Evolutionary conservation across 23 tunicate species (phyloP).

Genomic region (Pegea sp.): DNA sequence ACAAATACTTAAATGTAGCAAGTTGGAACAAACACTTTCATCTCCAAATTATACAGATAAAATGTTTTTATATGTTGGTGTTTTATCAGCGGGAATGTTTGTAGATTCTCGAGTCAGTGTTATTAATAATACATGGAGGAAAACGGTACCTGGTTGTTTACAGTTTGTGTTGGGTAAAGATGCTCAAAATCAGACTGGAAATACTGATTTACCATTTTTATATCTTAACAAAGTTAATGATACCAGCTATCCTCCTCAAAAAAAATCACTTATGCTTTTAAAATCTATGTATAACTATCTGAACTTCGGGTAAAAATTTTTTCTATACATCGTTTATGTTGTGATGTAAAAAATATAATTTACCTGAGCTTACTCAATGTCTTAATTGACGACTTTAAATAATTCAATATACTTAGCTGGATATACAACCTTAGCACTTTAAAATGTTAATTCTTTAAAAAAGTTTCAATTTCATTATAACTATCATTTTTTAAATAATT

Average conservation of each 20-base stretch:
- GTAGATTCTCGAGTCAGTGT: constrained; percentile 49
- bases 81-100: constrained; percentile 63
- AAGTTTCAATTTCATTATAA: too few relatives aligned
- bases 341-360: too few relatives aligned
- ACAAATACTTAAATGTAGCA: too few relatives aligned
- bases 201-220: constrained; percentile 21
- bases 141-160: constrained; percentile 38
- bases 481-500: too few relatives aligned
- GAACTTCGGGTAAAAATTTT: constrained; percentile 33
- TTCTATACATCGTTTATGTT: neutral
- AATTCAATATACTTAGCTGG: too few relatives aligned
- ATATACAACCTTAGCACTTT: too few relatives aligned
- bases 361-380: too few relatives aligned
- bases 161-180: constrained; percentile 74
- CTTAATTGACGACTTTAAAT: too few relatives aligned
- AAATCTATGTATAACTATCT: constrained; percentile 70
- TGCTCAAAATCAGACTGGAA: constrained; percentile 11
- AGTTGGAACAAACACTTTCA: too few relatives aligned
- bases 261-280: constrained; percentile 72
- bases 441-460: too few relatives aligned
- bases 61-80: constrained; percentile 75
- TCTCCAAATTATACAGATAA: too few relatives aligned
- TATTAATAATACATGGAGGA: constrained; percentile 51
- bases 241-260: constrained; percentile 87
- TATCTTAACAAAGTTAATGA: constrained; percentile 39